Conservation (phyloP, 2,797 vertebrate species). For the Chelon labrosus region DNA sequence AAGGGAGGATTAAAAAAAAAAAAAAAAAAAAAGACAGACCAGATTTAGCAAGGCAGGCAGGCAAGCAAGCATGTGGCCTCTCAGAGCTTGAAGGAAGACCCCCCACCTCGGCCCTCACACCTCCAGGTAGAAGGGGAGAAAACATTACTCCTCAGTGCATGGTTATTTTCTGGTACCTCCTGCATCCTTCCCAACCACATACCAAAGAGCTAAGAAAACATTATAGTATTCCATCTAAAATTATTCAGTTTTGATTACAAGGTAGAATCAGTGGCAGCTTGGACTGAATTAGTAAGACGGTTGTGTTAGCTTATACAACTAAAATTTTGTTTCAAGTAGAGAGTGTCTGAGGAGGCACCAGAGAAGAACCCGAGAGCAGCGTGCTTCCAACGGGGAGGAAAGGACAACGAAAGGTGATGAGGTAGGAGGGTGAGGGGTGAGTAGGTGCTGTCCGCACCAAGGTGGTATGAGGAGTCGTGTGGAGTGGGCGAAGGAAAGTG, state of each 20-base stretch:
- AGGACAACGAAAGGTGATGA: constrained; percentile 71
- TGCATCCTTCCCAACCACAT: constrained; percentile 13
- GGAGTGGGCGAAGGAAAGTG: constrained; percentile 68
- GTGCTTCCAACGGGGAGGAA: constrained; percentile 64
- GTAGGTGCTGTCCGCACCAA: constrained; percentile 50
- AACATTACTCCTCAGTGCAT: constrained; percentile 61
- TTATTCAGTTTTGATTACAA: constrained; percentile 10
- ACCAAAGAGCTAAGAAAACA: neutral
- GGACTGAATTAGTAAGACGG: constrained; percentile 26
- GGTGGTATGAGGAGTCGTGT: constrained; percentile 66
- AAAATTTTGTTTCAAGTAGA: constrained; percentile 31
- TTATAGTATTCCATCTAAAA: constrained; percentile 9
- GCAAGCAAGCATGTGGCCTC: constrained; percentile 78
- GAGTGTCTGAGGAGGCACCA: constrained; percentile 49
- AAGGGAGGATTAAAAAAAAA: constrained; percentile 43
- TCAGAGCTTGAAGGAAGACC: constrained; percentile 74
- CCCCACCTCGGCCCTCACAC: constrained; percentile 74
- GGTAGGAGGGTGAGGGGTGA: constrained; percentile 59
- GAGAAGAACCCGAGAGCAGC: constrained; percentile 73
- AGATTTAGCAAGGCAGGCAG: constrained; percentile 67
- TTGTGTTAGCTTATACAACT: constrained; percentile 33
- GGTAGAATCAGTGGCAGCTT: constrained; percentile 17
- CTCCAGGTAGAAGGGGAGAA: constrained; percentile 70
- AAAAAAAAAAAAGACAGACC: constrained; percentile 58
- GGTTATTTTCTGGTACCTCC: constrained; percentile 65